Evolutionary conservation across 2,113 vertebrate genomes (phyloP).

Genomic region (Nettapus auritus): DNA sequence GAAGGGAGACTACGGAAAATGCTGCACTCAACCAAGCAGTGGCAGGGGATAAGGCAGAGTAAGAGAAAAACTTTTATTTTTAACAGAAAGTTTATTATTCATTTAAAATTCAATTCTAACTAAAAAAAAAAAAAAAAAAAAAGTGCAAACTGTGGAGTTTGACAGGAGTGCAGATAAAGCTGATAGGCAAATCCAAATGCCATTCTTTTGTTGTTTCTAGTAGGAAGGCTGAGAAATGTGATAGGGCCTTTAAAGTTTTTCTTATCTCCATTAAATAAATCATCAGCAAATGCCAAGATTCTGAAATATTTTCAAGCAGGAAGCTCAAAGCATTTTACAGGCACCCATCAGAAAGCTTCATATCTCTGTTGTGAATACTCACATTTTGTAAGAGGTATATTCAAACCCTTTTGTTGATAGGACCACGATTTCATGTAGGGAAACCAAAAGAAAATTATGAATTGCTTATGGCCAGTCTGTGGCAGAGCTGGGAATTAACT

Average conservation of each 20-base stretch:
- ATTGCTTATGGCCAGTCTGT: not conserved
- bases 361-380: not conserved
- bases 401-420: not conserved
- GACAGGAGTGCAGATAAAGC: not conserved
- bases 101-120: not conserved
- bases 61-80: slow-evolving; percentile 15
- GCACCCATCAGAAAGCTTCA: not conserved
- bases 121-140: not conserved
- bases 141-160: not conserved
- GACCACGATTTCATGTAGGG: not conserved
- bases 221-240: not conserved
- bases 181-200: not conserved
- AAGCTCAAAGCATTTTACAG: not conserved
- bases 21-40: slow-evolving; percentile 79
- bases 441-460: not conserved
- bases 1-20: not conserved
- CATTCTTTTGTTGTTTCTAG: not conserved
- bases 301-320: not conserved
- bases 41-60: slow-evolving; percentile 59
- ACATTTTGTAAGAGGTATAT: not conserved
- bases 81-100: not conserved
- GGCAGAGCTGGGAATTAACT: not conserved
- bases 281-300: not conserved
- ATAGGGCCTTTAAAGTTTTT: not conserved
- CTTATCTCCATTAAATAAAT: not conserved